Percentiles rank a stretch among this genome's conserved stretches.
Evolutionary conservation across 2,888 invertebrate genomes (phyloP).

Genomic region (Philhelius pedissequus): DNA sequence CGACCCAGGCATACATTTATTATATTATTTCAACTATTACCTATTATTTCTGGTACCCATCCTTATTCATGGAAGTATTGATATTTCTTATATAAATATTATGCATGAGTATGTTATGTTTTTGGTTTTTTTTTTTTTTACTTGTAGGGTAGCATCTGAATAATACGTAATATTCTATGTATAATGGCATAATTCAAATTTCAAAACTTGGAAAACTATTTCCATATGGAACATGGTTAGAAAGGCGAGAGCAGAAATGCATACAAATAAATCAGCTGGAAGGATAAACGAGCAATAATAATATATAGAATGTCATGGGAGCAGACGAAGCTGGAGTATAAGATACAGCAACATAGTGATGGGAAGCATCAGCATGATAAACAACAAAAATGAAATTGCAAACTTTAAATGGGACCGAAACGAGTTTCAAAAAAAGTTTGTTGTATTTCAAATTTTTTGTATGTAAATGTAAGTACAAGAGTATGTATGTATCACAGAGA

Average conservation of each 20-base stretch:
- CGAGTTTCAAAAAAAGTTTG: conserved; percentile 29
- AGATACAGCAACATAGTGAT: background rate
- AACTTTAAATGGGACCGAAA: conserved; percentile 52
- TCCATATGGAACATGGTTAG: conserved; percentile 37
- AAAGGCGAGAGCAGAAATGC: conserved; percentile 47
- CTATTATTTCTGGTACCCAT: no score
- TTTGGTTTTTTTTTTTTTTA: no score
- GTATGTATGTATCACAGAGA: background rate
- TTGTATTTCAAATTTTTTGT: conserved; percentile 9
- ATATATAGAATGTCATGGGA: background rate
- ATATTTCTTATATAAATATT: conserved; percentile 32
- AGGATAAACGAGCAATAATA: conserved; percentile 5
- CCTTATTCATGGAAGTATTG: conserved; percentile 28
- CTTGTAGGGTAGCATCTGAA: no score
- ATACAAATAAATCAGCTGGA: conserved; percentile 48
- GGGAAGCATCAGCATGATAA: background rate
- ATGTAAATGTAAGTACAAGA: no score
- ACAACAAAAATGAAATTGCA: conserved; percentile 38
- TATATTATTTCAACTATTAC: no score
- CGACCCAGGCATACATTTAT: no score
- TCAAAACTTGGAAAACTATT: conserved; percentile 48
- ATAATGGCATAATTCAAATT: conserved; percentile 51
- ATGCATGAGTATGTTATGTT: background rate
- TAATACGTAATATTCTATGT: background rate
- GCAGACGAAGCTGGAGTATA: background rate